phyloP scores from a whole-genome alignment of 2,113 vertebrate genomes.

The Salminus brasiliensis region DNA sequence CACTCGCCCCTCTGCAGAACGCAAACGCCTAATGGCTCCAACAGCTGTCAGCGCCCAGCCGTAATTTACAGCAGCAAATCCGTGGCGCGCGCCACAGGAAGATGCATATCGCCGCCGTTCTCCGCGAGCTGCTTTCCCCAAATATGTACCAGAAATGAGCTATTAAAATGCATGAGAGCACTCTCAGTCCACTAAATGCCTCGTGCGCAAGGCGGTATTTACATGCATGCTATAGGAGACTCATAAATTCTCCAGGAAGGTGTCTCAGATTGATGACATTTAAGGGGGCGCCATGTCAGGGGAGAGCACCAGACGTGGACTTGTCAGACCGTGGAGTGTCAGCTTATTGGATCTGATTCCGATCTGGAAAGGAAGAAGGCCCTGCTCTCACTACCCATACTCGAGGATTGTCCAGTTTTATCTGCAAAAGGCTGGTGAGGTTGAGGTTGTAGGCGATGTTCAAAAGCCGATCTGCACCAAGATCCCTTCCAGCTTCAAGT shows the following conservation, averaged over 20 bases:
- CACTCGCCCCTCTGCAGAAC: constrained; percentile 14
- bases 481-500: too few relatives aligned
- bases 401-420: too few relatives aligned
- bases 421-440: too few relatives aligned
- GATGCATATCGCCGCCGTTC: constrained; percentile 40
- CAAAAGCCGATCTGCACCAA: too few relatives aligned
- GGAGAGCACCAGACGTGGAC: not conserved
- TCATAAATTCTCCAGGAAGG: constrained; percentile 28
- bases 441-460: too few relatives aligned
- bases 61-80: constrained; percentile 50
- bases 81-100: not conserved
- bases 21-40: constrained; percentile 36
- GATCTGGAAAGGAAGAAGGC: not conserved
- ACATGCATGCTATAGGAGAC: constrained; percentile 29
- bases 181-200: constrained; percentile 29
- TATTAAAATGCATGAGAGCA: constrained; percentile 55
- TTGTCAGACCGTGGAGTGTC: not conserved
- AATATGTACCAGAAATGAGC: constrained; percentile 46
- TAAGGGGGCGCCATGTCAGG: constrained; percentile 17
- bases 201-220: constrained; percentile 35
- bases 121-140: constrained; percentile 30
- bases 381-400: not conserved
- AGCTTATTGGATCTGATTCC: not conserved
- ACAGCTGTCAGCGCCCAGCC: constrained; percentile 32
- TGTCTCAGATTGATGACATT: constrained; percentile 39